Conservation (phyloP, 2,797 vertebrate species). For the Sus cebifrons region DNA sequence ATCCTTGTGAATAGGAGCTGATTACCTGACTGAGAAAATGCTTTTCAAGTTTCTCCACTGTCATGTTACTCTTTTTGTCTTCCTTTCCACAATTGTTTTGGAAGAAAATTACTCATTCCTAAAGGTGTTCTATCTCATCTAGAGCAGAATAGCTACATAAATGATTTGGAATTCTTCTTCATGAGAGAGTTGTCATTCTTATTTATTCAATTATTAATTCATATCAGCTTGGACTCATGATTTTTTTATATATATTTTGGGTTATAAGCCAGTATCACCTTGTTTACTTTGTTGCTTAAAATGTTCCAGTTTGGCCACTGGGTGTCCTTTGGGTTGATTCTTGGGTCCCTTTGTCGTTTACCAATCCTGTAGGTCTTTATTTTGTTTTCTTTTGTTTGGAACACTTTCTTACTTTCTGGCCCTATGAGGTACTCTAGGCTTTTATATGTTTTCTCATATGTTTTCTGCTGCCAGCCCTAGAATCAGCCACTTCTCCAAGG, state of each 20-base stretch:
- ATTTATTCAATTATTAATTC: neutral
- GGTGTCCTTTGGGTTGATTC: neutral
- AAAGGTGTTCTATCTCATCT: neutral
- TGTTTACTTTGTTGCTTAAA: neutral
- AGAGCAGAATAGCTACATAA: neutral
- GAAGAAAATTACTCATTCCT: neutral
- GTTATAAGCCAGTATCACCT: neutral
- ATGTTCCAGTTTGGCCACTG: neutral
- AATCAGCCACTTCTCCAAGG: neutral
- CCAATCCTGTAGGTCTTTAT: neutral
- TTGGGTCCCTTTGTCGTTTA: neutral
- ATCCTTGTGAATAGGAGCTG: neutral
- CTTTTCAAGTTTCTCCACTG: neutral
- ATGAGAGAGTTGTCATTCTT: neutral
- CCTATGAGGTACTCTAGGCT: neutral
- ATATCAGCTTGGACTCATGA: neutral
- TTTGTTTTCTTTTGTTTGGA: neutral
- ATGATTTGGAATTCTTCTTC: neutral
- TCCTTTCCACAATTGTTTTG: neutral
- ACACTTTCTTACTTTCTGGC: neutral
- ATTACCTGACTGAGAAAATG: neutral
- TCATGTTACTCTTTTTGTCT: neutral
- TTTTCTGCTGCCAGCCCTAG: neutral
- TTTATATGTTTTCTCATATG: neutral
- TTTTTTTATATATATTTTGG: neutral